A percentile compares a stretch with the other conserved stretches of the same genome.
Conservation (phyloP, 2,888 invertebrate genomes). For the Leuctra nigra region DNA sequence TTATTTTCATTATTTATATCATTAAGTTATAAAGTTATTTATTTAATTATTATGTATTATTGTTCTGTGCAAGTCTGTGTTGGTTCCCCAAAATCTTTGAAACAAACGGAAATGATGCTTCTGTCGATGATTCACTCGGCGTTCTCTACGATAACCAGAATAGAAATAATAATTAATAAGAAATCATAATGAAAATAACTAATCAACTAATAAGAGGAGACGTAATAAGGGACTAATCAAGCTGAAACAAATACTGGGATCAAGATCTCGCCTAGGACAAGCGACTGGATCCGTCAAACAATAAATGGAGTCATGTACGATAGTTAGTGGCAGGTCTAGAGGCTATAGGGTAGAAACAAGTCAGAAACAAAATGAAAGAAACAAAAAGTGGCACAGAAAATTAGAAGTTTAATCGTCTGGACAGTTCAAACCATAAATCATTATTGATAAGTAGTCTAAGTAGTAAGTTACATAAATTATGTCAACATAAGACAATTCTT, state of each 20-base stretch:
- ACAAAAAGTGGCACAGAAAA: conserved; percentile 22
- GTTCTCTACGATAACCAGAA: too few species aligned
- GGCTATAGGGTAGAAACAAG: conserved; percentile 19
- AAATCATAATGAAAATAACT: too few species aligned
- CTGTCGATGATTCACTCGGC: too few species aligned
- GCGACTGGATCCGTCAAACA: too few species aligned
- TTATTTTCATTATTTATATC: conserved; percentile 31
- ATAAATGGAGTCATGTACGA: too few species aligned
- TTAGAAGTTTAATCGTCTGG: conserved; percentile 24
- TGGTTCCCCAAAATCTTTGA: conserved; percentile 30
- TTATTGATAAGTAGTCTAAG: neutral
- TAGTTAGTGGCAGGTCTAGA: conserved; percentile 21
- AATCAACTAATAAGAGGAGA: too few species aligned
- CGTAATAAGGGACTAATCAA: too few species aligned
- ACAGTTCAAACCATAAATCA: conserved; percentile 17
- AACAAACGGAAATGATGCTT: too few species aligned
- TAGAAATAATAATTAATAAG: too few species aligned
- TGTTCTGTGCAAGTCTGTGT: conserved; percentile 32
- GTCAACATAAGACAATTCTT: conserved; percentile 25
- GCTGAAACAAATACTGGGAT: too few species aligned
- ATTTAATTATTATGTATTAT: conserved; percentile 29
- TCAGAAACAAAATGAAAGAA: conserved; percentile 26
- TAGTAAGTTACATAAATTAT: conserved; percentile 14
- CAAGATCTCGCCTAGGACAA: too few species aligned
- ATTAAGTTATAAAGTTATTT: conserved; percentile 29